Evolutionary conservation across 1,140 invertebrate species (phyloP).

Genomic region (Brachionus rotundiformis): DNA sequence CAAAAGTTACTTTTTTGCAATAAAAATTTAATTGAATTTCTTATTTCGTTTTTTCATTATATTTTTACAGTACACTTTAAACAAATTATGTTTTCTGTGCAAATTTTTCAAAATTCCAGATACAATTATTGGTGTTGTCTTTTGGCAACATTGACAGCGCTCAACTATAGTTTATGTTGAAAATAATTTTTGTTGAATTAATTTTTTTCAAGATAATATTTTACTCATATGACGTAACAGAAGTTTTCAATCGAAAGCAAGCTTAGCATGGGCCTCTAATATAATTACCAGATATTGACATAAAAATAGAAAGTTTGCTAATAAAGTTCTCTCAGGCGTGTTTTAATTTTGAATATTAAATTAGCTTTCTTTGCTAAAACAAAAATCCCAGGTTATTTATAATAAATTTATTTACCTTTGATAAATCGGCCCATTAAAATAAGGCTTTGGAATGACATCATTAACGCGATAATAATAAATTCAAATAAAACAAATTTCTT

Average conservation of each 20-base stretch:
- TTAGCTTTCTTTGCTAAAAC: background rate
- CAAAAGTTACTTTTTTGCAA: background rate
- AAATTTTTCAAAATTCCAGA: background rate
- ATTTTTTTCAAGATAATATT: too few species aligned
- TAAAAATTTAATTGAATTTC: background rate
- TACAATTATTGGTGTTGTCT: background rate
- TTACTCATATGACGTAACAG: background rate
- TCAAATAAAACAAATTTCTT: background rate
- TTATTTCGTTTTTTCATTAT: background rate
- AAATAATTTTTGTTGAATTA: background rate
- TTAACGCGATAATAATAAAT: background rate
- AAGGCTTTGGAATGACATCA: background rate
- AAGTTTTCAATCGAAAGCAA: background rate
- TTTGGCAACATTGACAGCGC: background rate
- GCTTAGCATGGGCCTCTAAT: background rate
- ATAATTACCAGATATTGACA: background rate
- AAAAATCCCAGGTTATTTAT: background rate
- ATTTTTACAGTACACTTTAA: background rate
- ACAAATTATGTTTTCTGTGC: background rate
- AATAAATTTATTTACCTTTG: conserved; percentile 2
- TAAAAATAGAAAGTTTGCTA: background rate
- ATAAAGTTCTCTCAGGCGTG: background rate
- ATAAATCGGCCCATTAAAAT: background rate
- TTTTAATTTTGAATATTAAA: background rate
- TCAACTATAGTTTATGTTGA: background rate